Conservation (phyloP, 2,888 invertebrate genomes). For the Busseola fusca region DNA sequence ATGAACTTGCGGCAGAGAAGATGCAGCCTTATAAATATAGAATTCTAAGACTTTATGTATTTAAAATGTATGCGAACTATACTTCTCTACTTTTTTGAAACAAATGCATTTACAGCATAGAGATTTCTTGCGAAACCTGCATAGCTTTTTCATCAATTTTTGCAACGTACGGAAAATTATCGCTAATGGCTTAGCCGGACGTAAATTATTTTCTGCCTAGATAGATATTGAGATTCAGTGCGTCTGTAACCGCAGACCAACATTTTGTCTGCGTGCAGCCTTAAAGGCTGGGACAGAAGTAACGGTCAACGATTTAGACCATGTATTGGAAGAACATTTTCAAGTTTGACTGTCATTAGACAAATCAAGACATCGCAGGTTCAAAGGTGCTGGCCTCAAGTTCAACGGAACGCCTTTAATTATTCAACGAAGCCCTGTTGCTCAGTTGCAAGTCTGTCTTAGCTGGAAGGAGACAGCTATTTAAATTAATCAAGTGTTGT, state of each 20-base stretch:
- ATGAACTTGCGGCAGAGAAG: conserved; percentile 20
- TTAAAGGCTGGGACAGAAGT: conserved; percentile 21
- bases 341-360: conserved; percentile 24
- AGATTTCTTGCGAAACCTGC: conserved; percentile 4
- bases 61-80: conserved; percentile 2
- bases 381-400: conserved; percentile 18
- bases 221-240: conserved; percentile 35
- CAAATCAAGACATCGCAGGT: conserved; percentile 35
- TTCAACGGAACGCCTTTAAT: conserved; percentile 33
- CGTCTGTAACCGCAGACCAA: conserved; percentile 41
- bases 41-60: neutral
- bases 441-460: neutral
- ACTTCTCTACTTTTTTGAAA: neutral
- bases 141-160: conserved; percentile 21
- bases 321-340: conserved; percentile 18
- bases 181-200: conserved; percentile 21
- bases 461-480: neutral
- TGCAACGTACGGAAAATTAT: conserved; percentile 37
- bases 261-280: conserved; percentile 21
- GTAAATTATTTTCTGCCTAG: conserved; percentile 46
- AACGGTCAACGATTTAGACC: conserved; percentile 22
- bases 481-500: conserved; percentile 7
- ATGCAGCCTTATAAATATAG: conserved; percentile 34
- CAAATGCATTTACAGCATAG: neutral
- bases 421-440: conserved; percentile 21